Conservation (phyloP, 2,113 vertebrate genomes). For the Rissa tridactyla region DNA sequence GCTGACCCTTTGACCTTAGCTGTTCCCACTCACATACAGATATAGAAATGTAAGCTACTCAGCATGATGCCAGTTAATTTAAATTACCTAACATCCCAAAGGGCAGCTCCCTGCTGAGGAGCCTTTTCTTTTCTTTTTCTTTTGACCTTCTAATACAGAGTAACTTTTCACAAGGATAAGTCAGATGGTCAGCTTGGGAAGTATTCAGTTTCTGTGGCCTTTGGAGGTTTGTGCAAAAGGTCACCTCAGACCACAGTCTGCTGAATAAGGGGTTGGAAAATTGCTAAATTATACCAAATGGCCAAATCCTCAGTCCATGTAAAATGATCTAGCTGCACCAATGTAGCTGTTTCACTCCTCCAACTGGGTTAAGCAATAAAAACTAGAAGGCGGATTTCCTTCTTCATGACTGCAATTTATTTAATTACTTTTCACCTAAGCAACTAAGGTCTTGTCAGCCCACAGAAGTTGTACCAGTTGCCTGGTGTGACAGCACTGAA, state of each 20-base stretch:
- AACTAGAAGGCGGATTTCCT: background rate
- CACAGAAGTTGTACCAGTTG: background rate
- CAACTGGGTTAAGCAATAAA: background rate
- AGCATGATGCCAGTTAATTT: constrained; percentile 64
- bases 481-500: background rate
- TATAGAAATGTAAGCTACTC: constrained; percentile 67
- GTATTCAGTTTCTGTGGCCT: constrained; percentile 41
- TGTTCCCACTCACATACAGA: constrained; percentile 60
- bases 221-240: constrained; percentile 33
- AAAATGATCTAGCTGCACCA: background rate
- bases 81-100: constrained; percentile 68
- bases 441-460: background rate
- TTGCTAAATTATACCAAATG: background rate
- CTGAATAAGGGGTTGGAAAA: constrained; percentile 40
- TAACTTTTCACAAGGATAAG: constrained; percentile 57
- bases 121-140: constrained; percentile 55
- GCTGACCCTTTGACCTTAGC: constrained; percentile 60
- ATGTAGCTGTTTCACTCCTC: background rate
- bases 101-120: constrained; percentile 57
- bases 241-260: constrained; percentile 23
- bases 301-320: background rate
- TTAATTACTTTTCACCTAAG: background rate
- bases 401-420: background rate
- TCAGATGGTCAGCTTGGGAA: constrained; percentile 59
- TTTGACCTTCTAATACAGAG: constrained; percentile 63